A percentile compares a stretch with the other conserved stretches of the same genome.
These are phyloP conservation scores for Salmo trutta DNA, from an alignment of 2,797 vertebrate genomes.

Conservation along the genomic window DNA sequence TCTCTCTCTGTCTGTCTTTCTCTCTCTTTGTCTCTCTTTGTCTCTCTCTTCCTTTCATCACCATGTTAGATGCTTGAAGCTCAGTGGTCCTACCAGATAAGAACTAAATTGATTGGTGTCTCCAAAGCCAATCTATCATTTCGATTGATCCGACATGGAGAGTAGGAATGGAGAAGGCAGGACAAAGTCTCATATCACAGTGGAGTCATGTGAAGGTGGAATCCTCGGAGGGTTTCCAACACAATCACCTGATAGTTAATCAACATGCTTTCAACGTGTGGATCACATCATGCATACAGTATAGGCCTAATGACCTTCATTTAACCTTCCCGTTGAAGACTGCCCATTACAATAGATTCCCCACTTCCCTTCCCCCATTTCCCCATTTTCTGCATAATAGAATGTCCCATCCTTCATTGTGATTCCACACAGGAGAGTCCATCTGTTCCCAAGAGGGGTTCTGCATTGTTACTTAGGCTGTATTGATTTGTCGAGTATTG, in stretches of 20 bases:
- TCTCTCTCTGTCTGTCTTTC: no score
- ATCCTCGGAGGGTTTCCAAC: constrained; percentile 13
- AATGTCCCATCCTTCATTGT: background rate
- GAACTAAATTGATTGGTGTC: constrained; percentile 48
- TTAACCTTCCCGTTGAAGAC: background rate
- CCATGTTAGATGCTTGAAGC: background rate
- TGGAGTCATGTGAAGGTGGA: constrained; percentile 28
- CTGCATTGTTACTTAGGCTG: background rate
- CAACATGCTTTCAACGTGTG: background rate
- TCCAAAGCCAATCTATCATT: constrained; percentile 48
- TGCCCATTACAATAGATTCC: background rate
- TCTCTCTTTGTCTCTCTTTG: no score
- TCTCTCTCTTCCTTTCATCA: background rate
- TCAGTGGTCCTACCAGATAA: constrained; percentile 32
- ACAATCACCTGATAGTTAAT: background rate
- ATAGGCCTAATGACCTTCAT: background rate
- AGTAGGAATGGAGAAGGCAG: constrained; percentile 35
- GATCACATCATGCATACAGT: background rate
- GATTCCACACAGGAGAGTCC: background rate
- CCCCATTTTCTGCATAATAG: background rate
- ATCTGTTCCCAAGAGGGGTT: background rate
- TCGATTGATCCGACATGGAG: constrained; percentile 43
- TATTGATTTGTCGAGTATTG: background rate
- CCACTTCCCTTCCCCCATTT: background rate
- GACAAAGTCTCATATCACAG: constrained; percentile 32